Evolutionary conservation across 2,888 invertebrate species (phyloP).

Genomic region (Yponomeuta cagnagella): DNA sequence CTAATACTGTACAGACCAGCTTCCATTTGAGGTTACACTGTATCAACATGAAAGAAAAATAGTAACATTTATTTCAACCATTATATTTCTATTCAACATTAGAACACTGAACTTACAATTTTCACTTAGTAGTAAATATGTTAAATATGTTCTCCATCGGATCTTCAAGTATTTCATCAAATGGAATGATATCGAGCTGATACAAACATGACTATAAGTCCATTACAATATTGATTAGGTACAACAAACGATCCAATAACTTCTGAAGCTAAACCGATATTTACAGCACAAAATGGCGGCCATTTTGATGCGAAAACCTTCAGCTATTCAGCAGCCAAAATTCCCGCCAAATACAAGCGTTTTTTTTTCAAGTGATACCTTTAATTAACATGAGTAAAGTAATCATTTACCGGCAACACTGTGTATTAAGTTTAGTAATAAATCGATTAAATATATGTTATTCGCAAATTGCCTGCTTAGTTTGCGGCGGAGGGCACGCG

Average conservation of each 20-base stretch:
- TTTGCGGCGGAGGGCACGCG: constrained; percentile 44
- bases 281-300: constrained; percentile 37
- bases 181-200: constrained; percentile 73
- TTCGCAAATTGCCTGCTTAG: constrained; percentile 27
- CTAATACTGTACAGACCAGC: constrained; percentile 64
- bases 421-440: neutral
- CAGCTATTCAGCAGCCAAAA: constrained; percentile 8
- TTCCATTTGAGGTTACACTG: constrained; percentile 42
- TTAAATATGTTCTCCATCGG: constrained; percentile 42
- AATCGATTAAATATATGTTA: constrained; percentile 8
- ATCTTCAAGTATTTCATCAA: constrained; percentile 38
- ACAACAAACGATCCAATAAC: constrained; percentile 26
- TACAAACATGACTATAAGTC: constrained; percentile 26
- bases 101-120: constrained; percentile 42
- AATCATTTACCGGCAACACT: neutral
- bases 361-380: neutral
- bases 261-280: constrained; percentile 31
- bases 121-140: constrained; percentile 41
- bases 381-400: neutral
- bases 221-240: constrained; percentile 23
- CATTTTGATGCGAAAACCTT: constrained; percentile 15
- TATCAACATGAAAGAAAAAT: constrained; percentile 32
- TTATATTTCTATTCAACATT: constrained; percentile 66
- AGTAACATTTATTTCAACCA: constrained; percentile 48
- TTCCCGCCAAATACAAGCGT: neutral